Conservation (phyloP, 1,140 invertebrate genomes). For the Thaumetopoea pityocampa region DNA sequence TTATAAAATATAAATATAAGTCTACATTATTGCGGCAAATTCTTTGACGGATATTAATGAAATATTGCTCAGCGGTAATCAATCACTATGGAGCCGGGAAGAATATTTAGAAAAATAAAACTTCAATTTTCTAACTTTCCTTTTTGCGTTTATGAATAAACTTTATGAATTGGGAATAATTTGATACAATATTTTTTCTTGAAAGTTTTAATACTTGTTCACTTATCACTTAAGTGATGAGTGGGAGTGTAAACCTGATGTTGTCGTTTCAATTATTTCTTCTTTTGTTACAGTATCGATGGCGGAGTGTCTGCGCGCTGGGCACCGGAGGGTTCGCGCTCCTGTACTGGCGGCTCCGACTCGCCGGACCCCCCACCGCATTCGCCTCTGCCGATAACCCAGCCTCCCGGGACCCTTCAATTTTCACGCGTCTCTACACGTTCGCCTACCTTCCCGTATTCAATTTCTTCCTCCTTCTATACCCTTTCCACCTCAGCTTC, state of each 20-base stretch:
- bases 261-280: slow-evolving; percentile 17
- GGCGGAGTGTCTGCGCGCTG: slow-evolving; percentile 80
- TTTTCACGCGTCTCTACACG: slow-evolving; percentile 85
- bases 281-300: slow-evolving; percentile 79
- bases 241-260: slow-evolving; percentile 1
- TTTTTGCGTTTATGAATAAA: slow-evolving; percentile 18
- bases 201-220: slow-evolving; percentile 14
- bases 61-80: slow-evolving; percentile 48
- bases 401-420: slow-evolving; percentile 84
- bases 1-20: slow-evolving; percentile 34
- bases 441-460: slow-evolving; percentile 92
- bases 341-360: slow-evolving; percentile 79
- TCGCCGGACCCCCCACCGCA: slow-evolving; percentile 81
- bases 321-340: slow-evolving; percentile 76
- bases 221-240: slow-evolving; percentile 11
- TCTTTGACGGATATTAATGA: slow-evolving; percentile 59
- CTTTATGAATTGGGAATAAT: slow-evolving; percentile 11
- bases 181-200: slow-evolving; percentile 15
- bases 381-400: slow-evolving; percentile 95
- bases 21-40: slow-evolving; percentile 35
- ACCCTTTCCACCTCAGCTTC: slow-evolving; percentile 90
- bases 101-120: slow-evolving; percentile 28
- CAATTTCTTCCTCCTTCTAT: slow-evolving; percentile 89
- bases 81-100: slow-evolving; percentile 36
- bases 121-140: slow-evolving; percentile 15